Evolutionary conservation across 2,888 invertebrate genomes (phyloP), one percentile per base, ranked within the genome.

Genomic region (Malachius bipustulatus): DNA sequence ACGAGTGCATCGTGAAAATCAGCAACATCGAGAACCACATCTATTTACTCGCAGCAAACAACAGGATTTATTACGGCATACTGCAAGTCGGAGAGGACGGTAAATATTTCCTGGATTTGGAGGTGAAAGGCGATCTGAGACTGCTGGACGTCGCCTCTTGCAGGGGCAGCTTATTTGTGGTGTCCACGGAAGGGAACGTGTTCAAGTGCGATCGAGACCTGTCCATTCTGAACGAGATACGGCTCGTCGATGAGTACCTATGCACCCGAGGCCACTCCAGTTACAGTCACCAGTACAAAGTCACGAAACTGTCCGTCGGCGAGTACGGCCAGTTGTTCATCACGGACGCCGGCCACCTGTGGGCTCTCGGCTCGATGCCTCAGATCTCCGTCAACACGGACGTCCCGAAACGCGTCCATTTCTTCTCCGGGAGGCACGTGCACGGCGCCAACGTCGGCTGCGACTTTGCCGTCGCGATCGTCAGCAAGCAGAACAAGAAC

Each of bases 391-490:
- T 79, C 48, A 70, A 72, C 41, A 65, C 67, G 33, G 57, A 55
- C 46, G 69, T 64, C 48, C 76, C 79, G 42, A 73, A 70, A 43
- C 75, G 71, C 59, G 72, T 81, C 31, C 66, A 65, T 41, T 79
- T 78, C 60, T 79, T 82, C 48, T 73, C 77, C 49, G 76, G 75
- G 4, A 65, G 78, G 46, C 70, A 70, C 40, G 72, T 85, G 13
- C 69, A 77, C 32, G 73, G 76, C 54, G 70, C 83, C 29, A 74
- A 74, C 4, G 77, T 85, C 37, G 89, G 89, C 4, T 69, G 70
- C 38, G 76, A 82, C 52, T 88, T 78, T 68, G 85, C 77, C 54
- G 77, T 79, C 51, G 76, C 75, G 32, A 70, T 82, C 49, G 73
- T 74, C n/a, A 69, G 73, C 42, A 78, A 75, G 56, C 56, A 69